Percentiles rank a stretch among this genome's conserved stretches.
These are phyloP conservation scores for Pelodytes ibericus DNA, from an alignment of 2,797 vertebrate species.

Conservation along the genomic window DNA sequence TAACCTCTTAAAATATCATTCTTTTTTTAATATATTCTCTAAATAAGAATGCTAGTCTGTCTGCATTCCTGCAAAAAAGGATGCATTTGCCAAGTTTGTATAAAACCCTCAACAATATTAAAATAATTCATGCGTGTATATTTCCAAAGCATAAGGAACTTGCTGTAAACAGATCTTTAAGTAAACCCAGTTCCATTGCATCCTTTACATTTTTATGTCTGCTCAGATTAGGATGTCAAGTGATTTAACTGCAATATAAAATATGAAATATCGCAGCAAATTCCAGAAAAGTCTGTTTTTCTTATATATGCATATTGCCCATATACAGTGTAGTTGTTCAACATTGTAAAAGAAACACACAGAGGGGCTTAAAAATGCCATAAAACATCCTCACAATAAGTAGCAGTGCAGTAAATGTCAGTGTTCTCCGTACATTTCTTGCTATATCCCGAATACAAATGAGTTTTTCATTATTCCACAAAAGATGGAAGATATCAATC, in stretches of 20 bases:
- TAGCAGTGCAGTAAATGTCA: slow-evolving; percentile 50
- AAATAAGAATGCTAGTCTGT: too few species aligned
- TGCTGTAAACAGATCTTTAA: slow-evolving; percentile 44
- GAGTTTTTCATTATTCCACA: slow-evolving; percentile 53
- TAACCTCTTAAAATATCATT: too few species aligned
- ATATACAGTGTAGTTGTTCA: slow-evolving; percentile 47
- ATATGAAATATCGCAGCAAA: slow-evolving; percentile 50
- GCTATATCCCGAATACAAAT: slow-evolving; percentile 53
- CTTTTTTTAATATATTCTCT: too few species aligned
- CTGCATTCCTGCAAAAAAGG: too few species aligned
- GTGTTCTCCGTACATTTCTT: slow-evolving; percentile 44
- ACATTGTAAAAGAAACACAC: slow-evolving; percentile 44
- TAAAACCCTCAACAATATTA: slow-evolving; percentile 27
- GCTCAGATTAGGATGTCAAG: slow-evolving; percentile 52
- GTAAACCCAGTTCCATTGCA: slow-evolving; percentile 42
- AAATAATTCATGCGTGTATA: slow-evolving; percentile 19
- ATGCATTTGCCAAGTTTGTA: too few species aligned
- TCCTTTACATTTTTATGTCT: slow-evolving; percentile 51
- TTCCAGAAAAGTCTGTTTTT: slow-evolving; percentile 53
- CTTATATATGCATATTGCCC: slow-evolving; percentile 49
- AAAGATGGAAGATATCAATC: slow-evolving; percentile 56
- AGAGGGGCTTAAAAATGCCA: slow-evolving; percentile 45
- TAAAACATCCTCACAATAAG: slow-evolving; percentile 51
- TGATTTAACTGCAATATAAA: slow-evolving; percentile 57
- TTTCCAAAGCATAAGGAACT: slow-evolving; percentile 19